Percentiles rank a stretch among this genome's conserved stretches.
phyloP scores from a whole-genome alignment of 2,113 vertebrate species.

The Acanthochromis polyacanthus region DNA sequence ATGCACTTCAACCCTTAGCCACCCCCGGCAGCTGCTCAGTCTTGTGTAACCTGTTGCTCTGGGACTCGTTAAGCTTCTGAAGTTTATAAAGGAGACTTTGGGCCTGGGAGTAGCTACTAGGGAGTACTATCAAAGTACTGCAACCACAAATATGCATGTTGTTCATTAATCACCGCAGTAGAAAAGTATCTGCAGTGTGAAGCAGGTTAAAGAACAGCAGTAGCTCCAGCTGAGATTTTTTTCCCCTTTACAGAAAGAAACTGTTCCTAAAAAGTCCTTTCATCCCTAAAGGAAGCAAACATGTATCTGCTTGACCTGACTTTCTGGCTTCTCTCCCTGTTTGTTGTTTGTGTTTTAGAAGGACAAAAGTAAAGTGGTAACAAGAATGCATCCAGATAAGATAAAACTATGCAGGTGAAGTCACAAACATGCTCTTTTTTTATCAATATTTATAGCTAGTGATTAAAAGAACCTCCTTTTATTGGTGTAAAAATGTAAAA shows the following conservation, averaged over 20 bases:
- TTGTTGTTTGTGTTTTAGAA: not conserved
- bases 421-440: no score
- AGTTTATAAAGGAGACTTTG: conserved; percentile 1
- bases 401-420: no score
- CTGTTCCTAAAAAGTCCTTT: not conserved
- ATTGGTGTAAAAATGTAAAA: no score
- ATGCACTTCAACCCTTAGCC: not conserved
- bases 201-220: no score
- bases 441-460: no score
- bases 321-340: not conserved
- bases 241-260: no score
- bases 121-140: not conserved
- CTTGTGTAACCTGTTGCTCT: conserved; percentile 9
- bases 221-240: not conserved
- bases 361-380: not conserved
- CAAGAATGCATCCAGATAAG: no score
- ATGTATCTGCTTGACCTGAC: not conserved
- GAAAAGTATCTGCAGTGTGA: not conserved
- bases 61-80: conserved; percentile 8
- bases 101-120: not conserved
- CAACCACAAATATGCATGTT: not conserved
- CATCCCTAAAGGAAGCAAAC: not conserved
- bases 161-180: no score
- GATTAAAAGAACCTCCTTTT: no score
- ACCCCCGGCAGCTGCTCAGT: not conserved